Base-by-base conservation (phyloP, 2,888 invertebrate genomes). In the Brachyopa scutellaris region DNA sequence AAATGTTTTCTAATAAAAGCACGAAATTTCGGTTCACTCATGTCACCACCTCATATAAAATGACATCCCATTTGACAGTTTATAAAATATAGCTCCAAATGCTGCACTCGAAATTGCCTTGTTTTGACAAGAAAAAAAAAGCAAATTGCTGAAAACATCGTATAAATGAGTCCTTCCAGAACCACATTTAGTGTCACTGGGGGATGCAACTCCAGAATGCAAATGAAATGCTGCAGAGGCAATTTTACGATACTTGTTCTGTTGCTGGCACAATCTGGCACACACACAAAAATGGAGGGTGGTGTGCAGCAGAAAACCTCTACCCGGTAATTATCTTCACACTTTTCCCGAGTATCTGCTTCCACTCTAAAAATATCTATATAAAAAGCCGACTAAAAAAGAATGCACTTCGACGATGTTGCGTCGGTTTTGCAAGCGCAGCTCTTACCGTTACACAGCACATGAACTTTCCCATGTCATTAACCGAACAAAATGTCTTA, bases 381-480 rank as follows among this genome's bases (percentile, higher is more conserved):
- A 45, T 9, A 51, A 53, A 72, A 42, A 36, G 19, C 15, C 21
- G 31, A 45, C 31, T 8, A 11, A 38, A 53, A 53, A 72, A 40
- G n/a, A 47, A 38, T n/a, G 26, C 13, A 45, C 40, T 42, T n/a
- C n/a, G 59, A 36, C 51, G 33, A 17, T 15, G 36, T n/a, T n/a
- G 6, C 72, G 59, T 51, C 51, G 47, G 53, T 42, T 51, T 33
- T 36, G 26, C 47, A 9, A 13, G 38, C 29, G 36, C 23, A 29
- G 9, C 13, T 45, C 23, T 9, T 61, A 67, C 36, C 21, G 61
- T 67, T 61, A 67, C 59, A 73, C 64, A 51, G 51, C 66, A 66
- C 66, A 73, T 79, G 79, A 79, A 79, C 80, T 76, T 64, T 80
- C 76, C 45, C 80, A 76, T 80, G 80, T 80, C 80, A 76, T 80